Evolutionary conservation across 2,113 vertebrate genomes (phyloP).

Genomic region (Empidonax traillii): DNA sequence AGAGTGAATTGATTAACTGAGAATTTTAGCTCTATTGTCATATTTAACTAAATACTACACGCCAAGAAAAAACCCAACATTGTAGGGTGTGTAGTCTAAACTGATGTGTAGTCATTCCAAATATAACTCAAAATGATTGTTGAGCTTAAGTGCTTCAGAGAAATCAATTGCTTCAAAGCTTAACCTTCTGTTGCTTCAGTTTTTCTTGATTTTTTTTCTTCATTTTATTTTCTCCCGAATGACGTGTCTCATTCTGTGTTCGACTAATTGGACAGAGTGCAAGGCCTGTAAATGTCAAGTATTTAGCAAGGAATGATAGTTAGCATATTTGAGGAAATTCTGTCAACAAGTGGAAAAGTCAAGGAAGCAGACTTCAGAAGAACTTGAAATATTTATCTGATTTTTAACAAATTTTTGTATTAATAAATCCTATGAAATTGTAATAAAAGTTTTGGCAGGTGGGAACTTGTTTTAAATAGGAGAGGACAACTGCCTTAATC

Average conservation of each 20-base stretch:
- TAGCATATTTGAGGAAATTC: not conserved
- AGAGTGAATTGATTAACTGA: not conserved
- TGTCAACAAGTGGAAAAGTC: not conserved
- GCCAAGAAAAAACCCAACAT: not conserved
- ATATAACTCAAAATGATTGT: not conserved
- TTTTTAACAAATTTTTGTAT: not conserved
- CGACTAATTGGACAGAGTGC: not conserved
- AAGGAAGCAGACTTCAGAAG: not conserved
- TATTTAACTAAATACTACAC: not conserved
- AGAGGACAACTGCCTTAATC: not conserved
- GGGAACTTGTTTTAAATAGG: not conserved
- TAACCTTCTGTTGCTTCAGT: not conserved
- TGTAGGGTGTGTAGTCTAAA: not conserved
- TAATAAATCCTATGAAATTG: not conserved
- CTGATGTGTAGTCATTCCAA: not conserved
- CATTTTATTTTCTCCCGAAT: not conserved
- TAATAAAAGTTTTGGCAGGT: not conserved
- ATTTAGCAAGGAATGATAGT: slow-evolving; percentile 20
- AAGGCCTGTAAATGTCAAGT: slow-evolving; percentile 24
- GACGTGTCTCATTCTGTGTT: slow-evolving; percentile 11
- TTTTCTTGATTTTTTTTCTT: not conserved
- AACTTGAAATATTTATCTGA: not conserved
- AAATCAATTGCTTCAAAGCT: not conserved
- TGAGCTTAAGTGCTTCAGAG: not conserved
- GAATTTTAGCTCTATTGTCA: not conserved